These are phyloP conservation scores for Nothoprocta pentlandii DNA, from an alignment of 2,113 vertebrate genomes.

Conservation along the genomic window DNA sequence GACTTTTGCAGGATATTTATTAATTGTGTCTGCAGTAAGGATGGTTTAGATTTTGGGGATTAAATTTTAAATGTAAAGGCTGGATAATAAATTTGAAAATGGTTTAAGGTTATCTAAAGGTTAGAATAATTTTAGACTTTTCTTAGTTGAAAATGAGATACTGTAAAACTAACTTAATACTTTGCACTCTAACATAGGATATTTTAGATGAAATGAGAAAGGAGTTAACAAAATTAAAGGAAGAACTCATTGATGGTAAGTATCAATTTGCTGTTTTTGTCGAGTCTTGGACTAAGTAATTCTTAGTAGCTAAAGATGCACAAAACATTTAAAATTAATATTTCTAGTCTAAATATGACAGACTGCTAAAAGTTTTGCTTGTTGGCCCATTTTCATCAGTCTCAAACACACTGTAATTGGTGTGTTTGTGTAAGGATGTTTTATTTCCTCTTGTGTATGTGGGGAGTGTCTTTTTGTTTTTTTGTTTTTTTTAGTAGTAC, in stretches of 20 bases:
- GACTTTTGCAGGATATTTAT: background rate
- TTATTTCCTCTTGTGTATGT: background rate
- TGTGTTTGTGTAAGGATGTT: background rate
- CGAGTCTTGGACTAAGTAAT: background rate
- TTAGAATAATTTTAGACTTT: background rate
- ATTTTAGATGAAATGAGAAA: conserved; percentile 99
- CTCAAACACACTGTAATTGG: background rate
- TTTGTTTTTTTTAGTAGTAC: background rate
- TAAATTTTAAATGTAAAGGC: background rate
- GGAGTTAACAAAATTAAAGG: conserved; percentile 97
- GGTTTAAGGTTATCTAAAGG: background rate
- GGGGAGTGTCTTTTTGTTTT: no score
- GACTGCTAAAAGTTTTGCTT: background rate
- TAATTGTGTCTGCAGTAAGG: background rate
- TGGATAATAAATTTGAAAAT: background rate
- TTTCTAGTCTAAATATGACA: background rate
- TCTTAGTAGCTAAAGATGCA: background rate
- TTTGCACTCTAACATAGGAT: conserved; percentile 82
- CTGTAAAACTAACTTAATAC: background rate
- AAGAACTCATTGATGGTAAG: conserved; percentile 98
- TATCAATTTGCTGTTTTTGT: background rate
- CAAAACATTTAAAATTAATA: background rate
- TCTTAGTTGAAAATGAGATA: background rate
- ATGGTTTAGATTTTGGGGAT: background rate
- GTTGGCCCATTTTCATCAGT: background rate